These are phyloP conservation scores for Drosophila leonis DNA, from an alignment of 2,888 invertebrate species.

Conservation along the genomic window DNA sequence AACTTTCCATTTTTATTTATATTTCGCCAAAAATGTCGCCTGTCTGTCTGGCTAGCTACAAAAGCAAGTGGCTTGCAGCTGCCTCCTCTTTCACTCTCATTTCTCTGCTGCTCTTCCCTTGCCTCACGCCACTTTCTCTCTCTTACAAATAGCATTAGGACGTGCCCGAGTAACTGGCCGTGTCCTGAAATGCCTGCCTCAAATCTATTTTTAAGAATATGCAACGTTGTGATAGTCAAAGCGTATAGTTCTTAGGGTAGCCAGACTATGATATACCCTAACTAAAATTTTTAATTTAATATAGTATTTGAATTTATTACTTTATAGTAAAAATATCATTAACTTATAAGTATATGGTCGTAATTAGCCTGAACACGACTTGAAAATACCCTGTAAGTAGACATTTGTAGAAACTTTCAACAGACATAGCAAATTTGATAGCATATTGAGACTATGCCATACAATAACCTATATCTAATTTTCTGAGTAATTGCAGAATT, in stretches of 20 bases:
- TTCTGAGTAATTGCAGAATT: no score
- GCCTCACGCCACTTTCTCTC: neutral
- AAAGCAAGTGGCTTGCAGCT: constrained; percentile 22
- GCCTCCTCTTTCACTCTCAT: neutral
- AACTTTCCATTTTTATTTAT: constrained; percentile 72
- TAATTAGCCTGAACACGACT: no score
- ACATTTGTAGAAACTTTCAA: neutral
- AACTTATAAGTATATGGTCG: no score
- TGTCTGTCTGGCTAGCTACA: constrained; percentile 55
- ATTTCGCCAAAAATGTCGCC: constrained; percentile 64
- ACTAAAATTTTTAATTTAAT: neutral
- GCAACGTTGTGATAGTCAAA: constrained; percentile 51
- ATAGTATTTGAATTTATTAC: neutral
- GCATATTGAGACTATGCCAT: no score
- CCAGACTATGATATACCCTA: constrained; percentile 17
- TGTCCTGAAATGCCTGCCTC: constrained; percentile 48
- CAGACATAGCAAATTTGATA: no score
- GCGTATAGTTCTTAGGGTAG: constrained; percentile 44
- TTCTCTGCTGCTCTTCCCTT: neutral
- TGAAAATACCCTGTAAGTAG: neutral
- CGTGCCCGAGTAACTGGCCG: constrained; percentile 59
- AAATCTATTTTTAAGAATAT: constrained; percentile 74
- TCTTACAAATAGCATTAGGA: constrained; percentile 64
- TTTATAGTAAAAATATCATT: no score
- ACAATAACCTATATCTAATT: no score